A percentile compares a stretch with the other conserved stretches of the same genome.
Evolutionary conservation across 2,113 vertebrate genomes (phyloP).

Genomic region (Epinephelus cyanopodus): DNA sequence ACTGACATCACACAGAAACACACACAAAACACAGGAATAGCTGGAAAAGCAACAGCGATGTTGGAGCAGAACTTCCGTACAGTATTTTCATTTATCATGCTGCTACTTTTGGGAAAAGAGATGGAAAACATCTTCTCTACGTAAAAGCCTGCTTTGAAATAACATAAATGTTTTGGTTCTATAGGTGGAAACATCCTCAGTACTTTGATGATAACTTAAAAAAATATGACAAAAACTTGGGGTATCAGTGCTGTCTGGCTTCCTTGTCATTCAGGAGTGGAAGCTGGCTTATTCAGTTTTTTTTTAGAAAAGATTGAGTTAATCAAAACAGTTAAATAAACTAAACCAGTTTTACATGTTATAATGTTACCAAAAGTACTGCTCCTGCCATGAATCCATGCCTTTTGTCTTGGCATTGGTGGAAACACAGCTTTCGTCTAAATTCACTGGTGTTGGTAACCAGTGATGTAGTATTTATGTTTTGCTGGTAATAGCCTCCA

Average conservation of each 20-base stretch:
- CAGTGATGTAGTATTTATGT: not conserved
- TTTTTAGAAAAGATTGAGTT: not conserved
- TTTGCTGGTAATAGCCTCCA: conserved; percentile 5
- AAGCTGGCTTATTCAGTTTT: not conserved
- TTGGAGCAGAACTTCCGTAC: not conserved
- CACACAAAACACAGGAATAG: conserved; percentile 11
- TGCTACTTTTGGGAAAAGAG: conserved; percentile 10
- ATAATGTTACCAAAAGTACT: not conserved
- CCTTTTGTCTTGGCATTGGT: not conserved
- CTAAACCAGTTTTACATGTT: not conserved
- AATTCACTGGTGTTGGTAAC: not conserved
- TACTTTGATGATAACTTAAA: not conserved
- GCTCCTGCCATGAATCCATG: not conserved
- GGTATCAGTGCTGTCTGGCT: not conserved
- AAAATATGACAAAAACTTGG: not conserved
- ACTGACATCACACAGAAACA: conserved; percentile 35
- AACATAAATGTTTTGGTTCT: not conserved
- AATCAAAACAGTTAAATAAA: not conserved
- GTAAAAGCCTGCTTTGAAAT: not conserved
- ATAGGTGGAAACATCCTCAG: not conserved
- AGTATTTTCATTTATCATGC: conserved; percentile 12
- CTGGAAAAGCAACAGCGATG: not conserved
- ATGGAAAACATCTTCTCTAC: not conserved
- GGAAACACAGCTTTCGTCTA: not conserved
- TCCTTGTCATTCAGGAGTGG: not conserved